Percentiles rank a stretch among this genome's conserved stretches.
Evolutionary conservation across 2,888 invertebrate genomes (phyloP).

Genomic region (Watsonalla cultraria): DNA sequence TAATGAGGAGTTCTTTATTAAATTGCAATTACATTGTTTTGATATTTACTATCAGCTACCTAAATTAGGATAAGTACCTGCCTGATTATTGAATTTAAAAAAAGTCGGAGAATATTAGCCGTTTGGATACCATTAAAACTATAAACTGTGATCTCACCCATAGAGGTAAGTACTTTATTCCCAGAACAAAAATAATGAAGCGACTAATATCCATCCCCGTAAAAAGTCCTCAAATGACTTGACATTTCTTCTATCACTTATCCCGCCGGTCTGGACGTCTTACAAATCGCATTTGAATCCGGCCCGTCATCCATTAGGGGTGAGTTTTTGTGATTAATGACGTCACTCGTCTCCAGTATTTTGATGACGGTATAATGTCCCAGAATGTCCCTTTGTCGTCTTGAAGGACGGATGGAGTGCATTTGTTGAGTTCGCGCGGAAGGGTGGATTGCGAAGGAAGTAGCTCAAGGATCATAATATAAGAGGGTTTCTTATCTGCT

Average conservation of each 20-base stretch:
- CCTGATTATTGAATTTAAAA: too few relatives aligned
- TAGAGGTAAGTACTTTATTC: too few relatives aligned
- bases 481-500: too few relatives aligned
- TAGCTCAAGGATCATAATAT: neutral
- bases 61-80: too few relatives aligned
- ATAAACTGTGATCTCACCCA: too few relatives aligned
- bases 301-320: conserved; percentile 8
- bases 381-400: conserved; percentile 1
- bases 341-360: conserved; percentile 13
- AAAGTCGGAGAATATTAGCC: too few relatives aligned
- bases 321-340: conserved; percentile 42
- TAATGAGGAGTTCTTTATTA: too few relatives aligned
- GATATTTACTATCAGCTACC: too few relatives aligned
- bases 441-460: neutral
- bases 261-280: conserved; percentile 1
- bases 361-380: conserved; percentile 11
- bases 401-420: neutral
- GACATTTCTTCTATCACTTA: conserved; percentile 2
- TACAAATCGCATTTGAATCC: conserved; percentile 6
- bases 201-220: neutral
- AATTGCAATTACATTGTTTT: too few relatives aligned
- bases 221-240: neutral
- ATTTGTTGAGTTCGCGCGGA: neutral
- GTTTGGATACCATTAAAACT: too few relatives aligned
- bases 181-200: too few relatives aligned